Evolutionary conservation across 2,797 vertebrate species (phyloP).

Genomic region (Protonibea diacanthus): DNA sequence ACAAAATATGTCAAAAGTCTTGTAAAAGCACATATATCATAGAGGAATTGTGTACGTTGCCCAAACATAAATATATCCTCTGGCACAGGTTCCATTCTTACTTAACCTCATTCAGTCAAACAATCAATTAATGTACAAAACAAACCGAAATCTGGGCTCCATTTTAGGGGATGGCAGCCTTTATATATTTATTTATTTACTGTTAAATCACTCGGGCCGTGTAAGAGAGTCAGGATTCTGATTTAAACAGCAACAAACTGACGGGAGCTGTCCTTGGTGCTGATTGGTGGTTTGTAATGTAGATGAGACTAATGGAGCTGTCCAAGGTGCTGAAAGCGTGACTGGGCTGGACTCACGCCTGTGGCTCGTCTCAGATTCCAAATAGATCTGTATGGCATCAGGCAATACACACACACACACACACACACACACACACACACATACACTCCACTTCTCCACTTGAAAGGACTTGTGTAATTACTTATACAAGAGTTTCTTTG

Average conservation of each 20-base stretch:
- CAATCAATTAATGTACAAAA: conserved; percentile 11
- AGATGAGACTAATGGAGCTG: conserved; percentile 56
- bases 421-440: neutral
- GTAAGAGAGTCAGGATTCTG: neutral
- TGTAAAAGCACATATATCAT: conserved; percentile 25
- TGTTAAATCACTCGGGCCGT: conserved; percentile 12
- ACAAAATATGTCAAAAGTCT: conserved; percentile 30
- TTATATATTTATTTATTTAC: conserved; percentile 16
- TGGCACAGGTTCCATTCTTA: neutral
- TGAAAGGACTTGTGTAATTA: neutral
- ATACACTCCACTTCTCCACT: neutral
- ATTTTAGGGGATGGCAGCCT: neutral
- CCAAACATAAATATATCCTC: conserved; percentile 1
- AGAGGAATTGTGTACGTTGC: neutral
- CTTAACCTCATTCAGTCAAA: conserved; percentile 32
- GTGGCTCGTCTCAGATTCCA: conserved; percentile 15
- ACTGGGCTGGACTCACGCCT: conserved; percentile 12
- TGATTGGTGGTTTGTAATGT: conserved; percentile 49
- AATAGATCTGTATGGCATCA: conserved; percentile 15
- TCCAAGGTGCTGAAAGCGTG: conserved; percentile 71
- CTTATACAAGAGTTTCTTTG: neutral
- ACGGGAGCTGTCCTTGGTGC: conserved; percentile 67
- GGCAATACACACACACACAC: conserved; percentile 18
- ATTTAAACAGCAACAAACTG: conserved; percentile 17
- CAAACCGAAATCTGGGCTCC: neutral